Base-by-base conservation (phyloP, 2,888 invertebrate species). In the Drosophila neotestacea region DNA sequence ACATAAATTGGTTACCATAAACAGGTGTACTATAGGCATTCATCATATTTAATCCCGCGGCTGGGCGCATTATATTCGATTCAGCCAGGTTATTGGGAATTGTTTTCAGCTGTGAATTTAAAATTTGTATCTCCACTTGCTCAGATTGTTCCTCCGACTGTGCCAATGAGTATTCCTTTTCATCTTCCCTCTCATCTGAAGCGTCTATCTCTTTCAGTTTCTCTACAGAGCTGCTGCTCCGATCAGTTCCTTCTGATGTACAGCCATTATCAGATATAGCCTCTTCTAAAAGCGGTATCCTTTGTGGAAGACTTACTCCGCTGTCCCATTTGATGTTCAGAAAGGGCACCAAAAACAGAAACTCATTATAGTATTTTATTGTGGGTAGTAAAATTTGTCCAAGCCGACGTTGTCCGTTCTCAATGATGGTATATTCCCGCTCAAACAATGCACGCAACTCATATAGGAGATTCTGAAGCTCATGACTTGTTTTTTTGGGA, bases 311-410 rank as follows among this genome's bases (percentile, higher is more conserved):
- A 13, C 34, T 44, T 7, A 22, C 28, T 4, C 28, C 44, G 16
- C 38, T 58, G 2, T 58, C 16, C 46, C 56, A 47, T 0, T n/a
- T 10, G 0, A n/a, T 4, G 7, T 1, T 22, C 4, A 76, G 10
- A 51, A 50, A 68, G 1, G 85, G 88, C n/a, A 70, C 67, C 34
- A 85, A 32, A 28, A 85, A 85, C 1, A 73, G 30, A 22, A 88
- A 74, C 38, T 85, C 85, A 41, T 68, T 66, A 50, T 81, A 88
- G 59, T 66, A 88, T 13, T 62, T 55, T 6, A 78, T 74, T 0
- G 75, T 52, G 2, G 85, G 84, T 10, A 6, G 30, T 7, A 70
- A 6, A 2, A 46, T 32, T 6, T 70, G 46, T 0, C 67, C 70
- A 13, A 48, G 27, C 1, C 11, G 39, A 4, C 41, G 41, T 1